A percentile compares a stretch with the other conserved stretches of the same genome.
These are phyloP conservation scores for Aplysia californica DNA, from an alignment of 1,140 invertebrate genomes.

Conservation along the genomic window DNA sequence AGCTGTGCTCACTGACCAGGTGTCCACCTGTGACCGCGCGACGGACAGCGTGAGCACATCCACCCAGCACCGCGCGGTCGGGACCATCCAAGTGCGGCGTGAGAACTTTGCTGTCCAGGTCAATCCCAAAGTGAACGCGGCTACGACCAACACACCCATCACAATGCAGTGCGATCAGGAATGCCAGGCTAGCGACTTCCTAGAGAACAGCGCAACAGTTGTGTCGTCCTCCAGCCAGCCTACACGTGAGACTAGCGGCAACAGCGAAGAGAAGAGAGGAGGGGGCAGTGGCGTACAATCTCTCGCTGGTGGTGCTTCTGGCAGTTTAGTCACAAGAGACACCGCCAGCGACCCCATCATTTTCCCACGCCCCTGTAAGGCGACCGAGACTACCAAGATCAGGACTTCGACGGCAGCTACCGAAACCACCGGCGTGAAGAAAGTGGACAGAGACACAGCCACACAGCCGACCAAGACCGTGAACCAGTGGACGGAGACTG, in stretches of 20 bases:
- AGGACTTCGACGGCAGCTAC: conserved; percentile 3
- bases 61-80: conserved; percentile 39
- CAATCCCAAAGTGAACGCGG: conserved; percentile 32
- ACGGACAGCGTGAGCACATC: conserved; percentile 39
- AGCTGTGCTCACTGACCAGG: conserved; percentile 47
- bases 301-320: neutral
- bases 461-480: conserved; percentile 33
- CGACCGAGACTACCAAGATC: conserved; percentile 16
- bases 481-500: conserved; percentile 56
- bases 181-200: conserved; percentile 1
- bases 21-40: conserved; percentile 51
- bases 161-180: conserved; percentile 12
- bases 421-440: neutral
- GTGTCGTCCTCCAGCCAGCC: conserved; percentile 1
- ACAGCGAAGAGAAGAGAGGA: neutral
- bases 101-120: conserved; percentile 41
- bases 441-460: conserved; percentile 49
- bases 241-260: neutral
- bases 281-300: too few relatives aligned
- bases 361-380: conserved; percentile 1
- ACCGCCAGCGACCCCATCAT: conserved; percentile 6
- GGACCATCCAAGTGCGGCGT: conserved; percentile 31
- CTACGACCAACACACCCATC: conserved; percentile 40
- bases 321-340: conserved; percentile 13
- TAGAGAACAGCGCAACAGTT: conserved; percentile 17